Base-by-base conservation (phyloP, 2,113 vertebrate species). In the Hydrolagus affinis region DNA sequence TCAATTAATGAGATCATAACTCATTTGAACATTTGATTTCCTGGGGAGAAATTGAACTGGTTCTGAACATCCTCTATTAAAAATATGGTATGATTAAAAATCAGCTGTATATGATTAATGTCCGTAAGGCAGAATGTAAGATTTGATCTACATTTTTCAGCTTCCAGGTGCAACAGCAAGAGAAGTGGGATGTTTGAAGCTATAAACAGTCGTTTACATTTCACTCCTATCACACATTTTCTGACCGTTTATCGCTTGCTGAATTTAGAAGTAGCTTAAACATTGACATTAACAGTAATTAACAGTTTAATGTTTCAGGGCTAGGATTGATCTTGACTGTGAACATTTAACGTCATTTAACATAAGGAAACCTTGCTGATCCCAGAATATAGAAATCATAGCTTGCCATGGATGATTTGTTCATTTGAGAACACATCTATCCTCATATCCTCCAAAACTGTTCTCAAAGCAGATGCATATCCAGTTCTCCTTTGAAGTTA, bases 1-100 rank as follows among this genome's bases (percentile, higher is more conserved):
- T 25, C 57, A 80, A 17, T 80, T 64, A 15, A 80, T 62, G 14
- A 15, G 56, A 62, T 64, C 57, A 75, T 75, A 75, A 75, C 56
- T 75, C 17, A 75, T 60, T 23, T 80, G 59, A 25, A 25, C 57
- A 77, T 77, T 77, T 77, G 75, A 28, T 80, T 80, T 77, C 59
- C 76, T 80, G 76, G 62, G 75, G 76, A 80, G 56, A 80, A 57
- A 23, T 28, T 64, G 57, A 62, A 28, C 59, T 23, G 44, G 44
- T 64, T 80, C 76, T 80, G 59, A 80, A 80, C 28, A 10, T 60
- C 60, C 8, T 0, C 28, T 28, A 80, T 64, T 28, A 64, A 64
- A 80, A 80, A 8, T 28, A 23, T 30, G 77, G 7, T 25, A n/a
- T 25, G 59, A 80, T 80, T 80, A 64, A 28, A 64, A 62, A 28